phyloP scores from a whole-genome alignment of 2,113 vertebrate species.

The Psophia crepitans region DNA sequence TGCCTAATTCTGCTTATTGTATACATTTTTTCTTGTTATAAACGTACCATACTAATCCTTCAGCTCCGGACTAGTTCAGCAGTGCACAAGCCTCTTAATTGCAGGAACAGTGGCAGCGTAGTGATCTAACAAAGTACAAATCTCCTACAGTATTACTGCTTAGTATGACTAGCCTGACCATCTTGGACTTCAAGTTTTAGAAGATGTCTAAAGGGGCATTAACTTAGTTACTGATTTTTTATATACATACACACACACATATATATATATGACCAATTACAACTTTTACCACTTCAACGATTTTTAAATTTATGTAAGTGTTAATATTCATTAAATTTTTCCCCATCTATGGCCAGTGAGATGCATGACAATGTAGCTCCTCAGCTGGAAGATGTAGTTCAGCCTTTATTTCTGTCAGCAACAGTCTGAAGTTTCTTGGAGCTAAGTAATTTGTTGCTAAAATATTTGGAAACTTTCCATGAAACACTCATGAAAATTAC shows the following conservation, averaged over 20 bases:
- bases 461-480: not conserved
- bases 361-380: not conserved
- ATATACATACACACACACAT: fast-evolving
- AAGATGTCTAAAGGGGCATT: not conserved
- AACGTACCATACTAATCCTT: not conserved
- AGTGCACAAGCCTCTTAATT: too few species aligned
- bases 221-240: not conserved
- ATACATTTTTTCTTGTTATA: not conserved
- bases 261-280: not conserved
- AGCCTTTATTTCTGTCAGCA: not conserved
- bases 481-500: not conserved
- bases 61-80: not conserved
- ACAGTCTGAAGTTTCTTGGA: not conserved
- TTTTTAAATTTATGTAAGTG: not conserved
- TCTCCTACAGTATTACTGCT: not conserved
- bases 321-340: not conserved
- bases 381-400: not conserved
- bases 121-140: fast-evolving
- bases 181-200: not conserved
- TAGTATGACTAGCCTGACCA: not conserved
- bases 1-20: not conserved
- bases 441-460: not conserved
- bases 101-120: too few species aligned
- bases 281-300: not conserved
- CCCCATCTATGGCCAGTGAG: not conserved